phyloP scores from a whole-genome alignment of 2,797 vertebrate species.

The Toxotes lorentzi region DNA sequence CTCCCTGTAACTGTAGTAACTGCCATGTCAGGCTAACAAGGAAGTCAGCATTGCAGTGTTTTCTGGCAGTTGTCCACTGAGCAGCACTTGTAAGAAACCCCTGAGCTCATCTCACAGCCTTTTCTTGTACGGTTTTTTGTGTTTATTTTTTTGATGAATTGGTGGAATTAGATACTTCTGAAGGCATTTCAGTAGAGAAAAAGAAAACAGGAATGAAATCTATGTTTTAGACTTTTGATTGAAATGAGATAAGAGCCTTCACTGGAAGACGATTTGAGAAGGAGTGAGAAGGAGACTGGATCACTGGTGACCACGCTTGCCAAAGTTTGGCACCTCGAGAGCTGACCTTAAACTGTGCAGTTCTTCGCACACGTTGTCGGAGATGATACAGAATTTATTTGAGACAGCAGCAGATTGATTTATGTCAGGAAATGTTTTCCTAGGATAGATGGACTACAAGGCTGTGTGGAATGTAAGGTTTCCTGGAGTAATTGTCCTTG shows the following conservation, averaged over 20 bases:
- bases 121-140: slow-evolving; percentile 19
- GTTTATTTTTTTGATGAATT: slow-evolving; percentile 5
- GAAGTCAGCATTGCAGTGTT: slow-evolving; percentile 78
- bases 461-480: slow-evolving; percentile 76
- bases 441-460: slow-evolving; percentile 73
- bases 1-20: slow-evolving; percentile 81
- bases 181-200: slow-evolving; percentile 17
- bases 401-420: slow-evolving; percentile 69
- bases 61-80: slow-evolving; percentile 78
- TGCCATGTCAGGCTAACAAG: slow-evolving; percentile 80
- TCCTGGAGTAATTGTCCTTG: slow-evolving; percentile 84
- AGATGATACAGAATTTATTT: slow-evolving; percentile 36
- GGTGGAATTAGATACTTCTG: slow-evolving; percentile 25
- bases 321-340: not conserved
- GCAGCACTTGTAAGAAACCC: slow-evolving; percentile 59
- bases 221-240: slow-evolving; percentile 21
- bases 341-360: slow-evolving; percentile 10
- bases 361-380: slow-evolving; percentile 7
- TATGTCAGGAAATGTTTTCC: slow-evolving; percentile 71
- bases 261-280: not conserved
- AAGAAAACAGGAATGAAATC: slow-evolving; percentile 14
- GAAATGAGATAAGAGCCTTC: not conserved
- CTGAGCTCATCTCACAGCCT: slow-evolving; percentile 51
- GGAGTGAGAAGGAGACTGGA: not conserved
- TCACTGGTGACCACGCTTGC: not conserved